phyloP scores from a whole-genome alignment of 2,113 vertebrate genomes.

The Odocoileus hemionus region DNA sequence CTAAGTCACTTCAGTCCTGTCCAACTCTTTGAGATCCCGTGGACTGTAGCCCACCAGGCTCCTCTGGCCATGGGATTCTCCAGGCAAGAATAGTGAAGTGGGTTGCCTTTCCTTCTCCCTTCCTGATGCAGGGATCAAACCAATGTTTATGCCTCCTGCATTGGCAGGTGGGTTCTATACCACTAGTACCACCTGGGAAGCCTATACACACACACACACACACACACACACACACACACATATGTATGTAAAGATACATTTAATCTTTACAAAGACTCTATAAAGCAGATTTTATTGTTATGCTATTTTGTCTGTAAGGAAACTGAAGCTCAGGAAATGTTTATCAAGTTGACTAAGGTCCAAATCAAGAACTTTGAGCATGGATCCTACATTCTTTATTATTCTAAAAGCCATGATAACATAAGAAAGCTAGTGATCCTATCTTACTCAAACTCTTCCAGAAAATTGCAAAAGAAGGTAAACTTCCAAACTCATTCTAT shows the following conservation, averaged over 20 bases:
- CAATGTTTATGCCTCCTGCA: neutral
- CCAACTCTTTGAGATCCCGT: neutral
- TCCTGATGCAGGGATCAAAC: neutral
- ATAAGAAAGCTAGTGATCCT: neutral
- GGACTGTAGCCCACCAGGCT: neutral
- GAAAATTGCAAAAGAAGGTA: too few relatives aligned
- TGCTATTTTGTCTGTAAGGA: neutral
- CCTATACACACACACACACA: neutral
- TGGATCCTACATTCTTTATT: neutral
- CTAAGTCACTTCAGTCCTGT: accelerated
- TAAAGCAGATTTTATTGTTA: neutral
- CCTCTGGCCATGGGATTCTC: neutral
- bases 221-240: too few relatives aligned
- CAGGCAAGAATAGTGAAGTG: neutral
- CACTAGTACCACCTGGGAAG: neutral
- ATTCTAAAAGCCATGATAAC: neutral
- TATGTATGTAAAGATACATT: neutral
- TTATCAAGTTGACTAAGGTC: neutral
- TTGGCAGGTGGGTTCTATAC: neutral
- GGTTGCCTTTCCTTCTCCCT: neutral
- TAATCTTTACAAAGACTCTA: neutral
- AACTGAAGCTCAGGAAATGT: neutral
- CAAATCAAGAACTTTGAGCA: neutral
- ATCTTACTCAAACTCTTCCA: too few relatives aligned
- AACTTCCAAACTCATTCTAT: too few relatives aligned